A percentile compares a stretch with the other conserved stretches of the same genome.
Conservation (phyloP, 1,140 invertebrate genomes). For the Coelopa frigida region DNA sequence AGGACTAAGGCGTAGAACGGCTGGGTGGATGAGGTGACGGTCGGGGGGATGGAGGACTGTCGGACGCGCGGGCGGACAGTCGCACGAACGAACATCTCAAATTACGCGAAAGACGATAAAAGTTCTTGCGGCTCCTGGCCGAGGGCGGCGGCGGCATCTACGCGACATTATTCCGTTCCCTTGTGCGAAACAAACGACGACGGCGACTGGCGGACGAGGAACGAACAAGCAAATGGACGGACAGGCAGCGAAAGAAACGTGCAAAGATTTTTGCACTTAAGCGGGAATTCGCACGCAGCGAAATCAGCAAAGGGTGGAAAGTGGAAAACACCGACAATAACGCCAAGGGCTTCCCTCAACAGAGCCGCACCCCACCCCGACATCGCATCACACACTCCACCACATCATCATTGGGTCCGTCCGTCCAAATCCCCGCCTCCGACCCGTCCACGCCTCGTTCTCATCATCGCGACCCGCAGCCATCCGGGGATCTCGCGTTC, state of each 20-base stretch:
- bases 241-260: too few species aligned
- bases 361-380: too few species aligned
- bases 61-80: background rate
- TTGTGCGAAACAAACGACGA: slow-evolving; percentile 8
- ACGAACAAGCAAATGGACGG: too few species aligned
- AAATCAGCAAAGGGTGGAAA: slow-evolving; percentile 2
- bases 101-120: slow-evolving; percentile 25
- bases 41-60: background rate
- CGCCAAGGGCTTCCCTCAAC: too few species aligned
- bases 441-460: too few species aligned
- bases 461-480: too few species aligned
- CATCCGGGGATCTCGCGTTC: background rate
- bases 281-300: background rate
- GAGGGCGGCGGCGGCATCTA: background rate
- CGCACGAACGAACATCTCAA: slow-evolving; percentile 25
- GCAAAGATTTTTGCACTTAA: slow-evolving; percentile 9
- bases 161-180: slow-evolving; percentile 9
- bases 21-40: too few species aligned
- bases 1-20: too few species aligned
- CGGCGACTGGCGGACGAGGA: too few species aligned
- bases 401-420: too few species aligned
- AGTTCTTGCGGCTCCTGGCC: slow-evolving; percentile 5
- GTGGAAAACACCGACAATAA: background rate
- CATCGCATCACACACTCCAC: too few species aligned
- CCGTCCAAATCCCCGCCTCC: too few species aligned